Evolutionary conservation across 2,113 vertebrate species (phyloP), one percentile per base, ranked within the genome.

Genomic region (Xerus inauris): DNA sequence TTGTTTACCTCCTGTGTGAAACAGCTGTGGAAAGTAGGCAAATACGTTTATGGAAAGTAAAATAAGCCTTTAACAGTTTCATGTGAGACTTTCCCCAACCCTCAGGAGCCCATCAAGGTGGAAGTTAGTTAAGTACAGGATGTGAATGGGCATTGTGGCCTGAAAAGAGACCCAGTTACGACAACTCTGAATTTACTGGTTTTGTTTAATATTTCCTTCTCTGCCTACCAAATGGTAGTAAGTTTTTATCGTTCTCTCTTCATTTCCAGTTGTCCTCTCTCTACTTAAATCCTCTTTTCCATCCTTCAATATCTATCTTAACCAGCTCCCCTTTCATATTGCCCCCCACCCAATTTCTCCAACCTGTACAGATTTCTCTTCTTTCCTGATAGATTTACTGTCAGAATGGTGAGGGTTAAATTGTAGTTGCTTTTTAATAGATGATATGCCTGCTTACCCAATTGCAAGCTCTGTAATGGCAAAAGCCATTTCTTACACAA

Each of bases 1-100:
- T 93, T 96, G 71, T 94, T 90, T 94, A 85, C 64, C n/a, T 22
- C 20, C 86, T 64, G 38, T 96, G 84, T 51, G 64, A 96, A 96
- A 83, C 67, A 91, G 62, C 83, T 91, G 49, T 76, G 83, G 49
- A 91, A 94, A 94, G 69, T 59, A 96, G 94, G 79, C 73, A 93
- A 47, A 93, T 91, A 38, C 59, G 84, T 92, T 87, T 88, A 64
- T 45, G 82, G 92, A 65, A 69, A 64, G 65, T 72, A 89, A 97
- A 80, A 72, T 47, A 91, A 96, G 57, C 20, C 10, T 94, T 83
- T 54, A 82, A 84, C 8, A 4, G 64, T 38, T 67, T 40, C 49
- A 45, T 42, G 47, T 84, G 85, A 79, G 88, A 54, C 75, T 88
- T 40, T 91, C 51, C 73, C 67, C n/a, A n/a, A n/a, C 82, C 67